phyloP scores from a whole-genome alignment of 2,888 invertebrate genomes.

The Bombyx huttoni region DNA sequence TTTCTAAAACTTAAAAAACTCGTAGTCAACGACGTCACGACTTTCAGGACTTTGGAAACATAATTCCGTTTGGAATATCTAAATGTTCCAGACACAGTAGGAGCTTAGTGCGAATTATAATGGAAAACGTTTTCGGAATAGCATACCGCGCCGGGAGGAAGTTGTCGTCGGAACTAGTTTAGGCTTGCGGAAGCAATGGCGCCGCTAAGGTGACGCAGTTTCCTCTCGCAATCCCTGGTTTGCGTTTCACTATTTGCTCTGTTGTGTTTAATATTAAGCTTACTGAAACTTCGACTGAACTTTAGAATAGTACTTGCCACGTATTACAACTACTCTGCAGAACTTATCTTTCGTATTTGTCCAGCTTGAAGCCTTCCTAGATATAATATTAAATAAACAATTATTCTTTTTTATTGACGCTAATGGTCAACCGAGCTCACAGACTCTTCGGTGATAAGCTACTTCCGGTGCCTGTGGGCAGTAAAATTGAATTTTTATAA shows the following conservation, averaged over 20 bases:
- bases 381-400: no score
- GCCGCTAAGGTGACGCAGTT: slow-evolving; percentile 26
- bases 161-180: slow-evolving; percentile 38
- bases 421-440: no score
- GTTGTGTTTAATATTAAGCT: slow-evolving; percentile 12
- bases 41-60: slow-evolving; percentile 1
- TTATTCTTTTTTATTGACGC: no score
- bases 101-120: slow-evolving; percentile 11
- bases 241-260: slow-evolving; percentile 14
- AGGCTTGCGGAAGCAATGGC: slow-evolving; percentile 25
- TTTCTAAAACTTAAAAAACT: background rate
- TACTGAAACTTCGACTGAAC: background rate
- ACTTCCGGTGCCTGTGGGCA: no score
- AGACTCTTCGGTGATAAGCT: no score
- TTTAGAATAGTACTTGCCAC: background rate
- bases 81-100: background rate
- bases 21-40: background rate
- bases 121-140: slow-evolving; percentile 17
- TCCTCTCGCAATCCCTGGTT: slow-evolving; percentile 27
- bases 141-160: slow-evolving; percentile 18
- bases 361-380: no score
- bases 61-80: background rate
- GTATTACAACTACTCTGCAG: no score
- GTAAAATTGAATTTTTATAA: no score
- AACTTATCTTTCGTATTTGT: no score